Evolutionary conservation across 2,888 invertebrate genomes (phyloP), one percentile per base, ranked within the genome.

Genomic region (Stomorhina lunata): DNA sequence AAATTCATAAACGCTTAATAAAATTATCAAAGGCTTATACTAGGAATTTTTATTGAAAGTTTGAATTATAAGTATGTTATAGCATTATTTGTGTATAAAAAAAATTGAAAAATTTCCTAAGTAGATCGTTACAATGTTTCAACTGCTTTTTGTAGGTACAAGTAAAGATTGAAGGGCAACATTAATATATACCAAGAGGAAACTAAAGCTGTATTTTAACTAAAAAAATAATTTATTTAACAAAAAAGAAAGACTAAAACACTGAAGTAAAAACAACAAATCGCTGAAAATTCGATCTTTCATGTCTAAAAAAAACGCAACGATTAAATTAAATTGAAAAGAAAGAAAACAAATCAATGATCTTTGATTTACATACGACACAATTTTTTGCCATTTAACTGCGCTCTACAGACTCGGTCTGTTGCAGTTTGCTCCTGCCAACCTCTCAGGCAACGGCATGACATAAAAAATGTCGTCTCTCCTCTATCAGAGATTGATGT

Each of bases 351-450:
- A 82, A 82, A 82, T 82, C 82, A 82, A 82, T 79, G 82, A 79
- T 82, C 79, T 79, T 82, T 82, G 75, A 82, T 82, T 82, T 82
- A 79, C 82, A 82, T 82, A 82, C 79, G 75, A 82, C 79, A 82
- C 40, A 79, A 66, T 82, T 82, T 79, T 50, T 73, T 63, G 12
- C 59, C 17, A 34, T 29, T 50, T 61, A 53, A 15, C 37, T 34
- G 12, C 4, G 7, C 22, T 53, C 27, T 34, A n/a, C n/a, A n/a
- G 6, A 27, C 45, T n/a, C 61, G 4, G 7, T 25, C 32, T 37
- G 63, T 32, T 25, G 27, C 71, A 50, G 43, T 61, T 22, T 15
- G 17, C 4, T 32, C 7, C 22, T 48, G 32, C 9, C 32, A 32
- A n/a, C n/a, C n/a, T n/a, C n/a, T n/a, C n/a, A n/a, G n/a, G n/a